Base-by-base conservation (phyloP, 2,113 vertebrate genomes). In the Cyanoderma ruficeps region DNA sequence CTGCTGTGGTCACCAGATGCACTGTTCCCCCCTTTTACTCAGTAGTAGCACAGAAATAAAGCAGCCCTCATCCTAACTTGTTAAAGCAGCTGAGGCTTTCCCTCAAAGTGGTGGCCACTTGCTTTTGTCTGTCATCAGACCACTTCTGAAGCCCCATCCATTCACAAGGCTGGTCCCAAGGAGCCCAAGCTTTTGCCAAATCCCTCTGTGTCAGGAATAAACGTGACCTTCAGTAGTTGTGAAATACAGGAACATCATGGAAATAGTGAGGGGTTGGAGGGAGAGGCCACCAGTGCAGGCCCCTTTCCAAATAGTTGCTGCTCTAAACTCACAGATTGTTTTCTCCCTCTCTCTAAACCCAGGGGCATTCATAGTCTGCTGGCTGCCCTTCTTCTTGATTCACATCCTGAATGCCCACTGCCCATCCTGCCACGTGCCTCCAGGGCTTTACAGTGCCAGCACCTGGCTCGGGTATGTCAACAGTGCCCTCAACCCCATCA, bases 401-500 rank as follows among this genome's bases (percentile, higher is more conserved):
- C 99, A 99, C 92, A 98, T 99, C 95, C 98, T 99, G 97, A 99
- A 99, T 22, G 97, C 98, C 64, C 99, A 99, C 97, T 99, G 99
- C 96, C 96, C 97, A n/a, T 98, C 98, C 57, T 99, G 99, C 94
- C 97, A 97, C 1, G 94, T 99, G 56, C 98, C 99, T 44, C 98
- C 98, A 11, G 97, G 97, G 94, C 98, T 99, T 55, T 99, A 99
- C 97, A 98, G 99, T 41, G 98, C 98, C 89, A 99, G 99, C 75
- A 99, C 98, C 13, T 99, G 99, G 99, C 98, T 99, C 31, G 99
- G 99, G 25, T 99, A 99, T 0, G 97, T 99, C 93, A 99, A 99
- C 98, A 99, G 99, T 0, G 99, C 99, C 77, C 98, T 99, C 87
- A 99, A 99, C 95, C 99, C 99, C 1, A 96, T 99, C 95, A 99